Evolutionary conservation across 2,113 vertebrate genomes (phyloP), one percentile per base, ranked within the genome.

Genomic region (Barbus barbus): DNA sequence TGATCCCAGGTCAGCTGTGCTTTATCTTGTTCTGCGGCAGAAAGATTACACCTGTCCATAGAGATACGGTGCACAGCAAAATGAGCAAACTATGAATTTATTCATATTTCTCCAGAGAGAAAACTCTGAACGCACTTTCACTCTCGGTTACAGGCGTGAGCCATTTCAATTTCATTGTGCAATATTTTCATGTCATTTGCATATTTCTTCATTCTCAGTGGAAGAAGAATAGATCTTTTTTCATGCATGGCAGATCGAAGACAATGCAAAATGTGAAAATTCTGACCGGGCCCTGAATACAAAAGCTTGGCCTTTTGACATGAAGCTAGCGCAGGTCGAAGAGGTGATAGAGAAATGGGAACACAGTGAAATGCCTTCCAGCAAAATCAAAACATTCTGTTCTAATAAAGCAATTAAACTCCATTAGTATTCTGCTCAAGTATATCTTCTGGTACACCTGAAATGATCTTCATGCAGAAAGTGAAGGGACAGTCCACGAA

Each of bases 141-240:
- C 85, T 69, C 41, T 51, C 26, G 6, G 61, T 51, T 69, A 82
- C 79, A 69, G 16, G 14, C 72, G n/a, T 81, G 20, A 46, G 83
- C 84, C 86, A 78, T 28, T 60, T 71, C 51, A 41, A 74, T 83
- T 14, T 85, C 33, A 51, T 86, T 83, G 56, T 51, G 33, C 60
- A 84, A 83, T 78, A 81, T 88, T 83, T 86, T 87, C 77, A 87
- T 69, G 84, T 80, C 53, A 92, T 92, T 93, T 84, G 81, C 90
- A 91, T 91, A 90, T 87, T 87, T 90, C 90, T 88, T 78, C 91
- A 90, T 78, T 51, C 79, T 67, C 79, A 12, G 63, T 44, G 56
- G 24, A 76, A 61, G 82, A 31, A 24, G 77, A 36, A 53, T 80
- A 26, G 20, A 71, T 76, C 41, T 74, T 31, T 81, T 56, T 80